Evolutionary conservation across 2,797 vertebrate genomes (phyloP), one percentile per base, ranked within the genome.

Genomic region (Tarsius wallacei): DNA sequence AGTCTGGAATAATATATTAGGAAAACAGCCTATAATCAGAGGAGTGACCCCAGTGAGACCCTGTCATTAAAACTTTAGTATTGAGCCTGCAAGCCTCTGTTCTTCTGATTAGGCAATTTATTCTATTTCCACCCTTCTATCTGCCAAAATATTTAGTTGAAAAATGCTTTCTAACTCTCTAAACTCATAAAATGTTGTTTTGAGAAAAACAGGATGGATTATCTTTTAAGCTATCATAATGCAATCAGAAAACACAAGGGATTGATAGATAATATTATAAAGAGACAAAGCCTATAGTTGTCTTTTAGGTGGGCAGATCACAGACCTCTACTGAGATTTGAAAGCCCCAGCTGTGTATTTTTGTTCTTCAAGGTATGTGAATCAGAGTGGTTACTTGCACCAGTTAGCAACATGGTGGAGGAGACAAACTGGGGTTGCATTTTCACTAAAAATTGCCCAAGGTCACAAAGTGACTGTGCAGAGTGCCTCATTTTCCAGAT

Each of bases 241-340:
- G n/a, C 5, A 85, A 86, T 88, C 51, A 87, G 68, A 97, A 98
- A 97, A 87, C 55, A 70, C 78, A 84, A 97, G 86, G 26, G 26
- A 71, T 47, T 80, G 97, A 97, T 82, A 97, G 95, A 97, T 97
- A 94, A 73, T 93, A 95, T 87, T 90, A 81, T 90, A 81, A 49
- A 68, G 76, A 97, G 82, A 96, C 90, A 96, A 94, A 97, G 33
- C 22, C 95, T 98, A 94, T 73, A 0, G 63, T 96, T 97, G 98
- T 97, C 3, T 92, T 97, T 97, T 95, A 59, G n/a, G 68, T 59
- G 31, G 55, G 15, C 42, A 91, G 83, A 78, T 47, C 64, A 78
- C 26, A 86, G 61, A 74, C 7, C 14, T 59, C 4, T 17, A 16
- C 21, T n/a, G 17, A 82, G 28, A 24, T 16, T 22, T 64, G 10